Base-by-base conservation (phyloP, 2,113 vertebrate genomes). In the Mirza zaza region DNA sequence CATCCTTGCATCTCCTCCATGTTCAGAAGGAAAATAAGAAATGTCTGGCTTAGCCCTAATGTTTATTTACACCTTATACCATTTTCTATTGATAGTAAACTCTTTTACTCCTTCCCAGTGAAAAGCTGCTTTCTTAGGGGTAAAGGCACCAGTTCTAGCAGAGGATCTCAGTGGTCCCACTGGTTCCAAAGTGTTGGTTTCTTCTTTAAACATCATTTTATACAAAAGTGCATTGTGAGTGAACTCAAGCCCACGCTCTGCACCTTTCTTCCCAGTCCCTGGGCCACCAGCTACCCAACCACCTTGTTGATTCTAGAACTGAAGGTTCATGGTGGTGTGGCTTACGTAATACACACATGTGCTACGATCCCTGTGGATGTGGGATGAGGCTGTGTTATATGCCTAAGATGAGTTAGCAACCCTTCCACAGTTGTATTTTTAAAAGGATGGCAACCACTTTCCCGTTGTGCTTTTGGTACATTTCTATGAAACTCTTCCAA, bases 341-440 rank as follows among this genome's bases (percentile, higher is more conserved):
- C 65, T 96, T 97, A 90, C 52, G 45, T 86, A 81, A 88, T 57
- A 79, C 34, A 55, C 29, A 13, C 48, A 12, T n/a, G 61, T 73
- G 59, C 32, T 61, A 23, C 65, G 57, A 27, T 82, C 52, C 42
- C 61, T 39, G 5, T 57, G 76, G 67, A 25, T 94, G n/a, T n/a
- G n/a, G n/a, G n/a, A n/a, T 91, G 92, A 81, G 61, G 87, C 27
- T 52, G 61, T 25, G 39, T 76, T 82, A 80, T 59, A 93, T 36
- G 42, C 34, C 79, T 45, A 94, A 57, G 32, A 81, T 50, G 4
- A 96, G 93, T 55, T 57, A 36, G n/a, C 73, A 80, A 59, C 25
- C 34, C 63, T 67, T 88, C 94, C 79, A 65, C 29, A 59, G 50
- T 36, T 79, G 25, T 52, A 17, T 88, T 42, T 97, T 94, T 52